Evolutionary conservation across 1,140 invertebrate species (phyloP), one percentile per base, ranked within the genome.

Genomic region (Lethocerus indicus): DNA sequence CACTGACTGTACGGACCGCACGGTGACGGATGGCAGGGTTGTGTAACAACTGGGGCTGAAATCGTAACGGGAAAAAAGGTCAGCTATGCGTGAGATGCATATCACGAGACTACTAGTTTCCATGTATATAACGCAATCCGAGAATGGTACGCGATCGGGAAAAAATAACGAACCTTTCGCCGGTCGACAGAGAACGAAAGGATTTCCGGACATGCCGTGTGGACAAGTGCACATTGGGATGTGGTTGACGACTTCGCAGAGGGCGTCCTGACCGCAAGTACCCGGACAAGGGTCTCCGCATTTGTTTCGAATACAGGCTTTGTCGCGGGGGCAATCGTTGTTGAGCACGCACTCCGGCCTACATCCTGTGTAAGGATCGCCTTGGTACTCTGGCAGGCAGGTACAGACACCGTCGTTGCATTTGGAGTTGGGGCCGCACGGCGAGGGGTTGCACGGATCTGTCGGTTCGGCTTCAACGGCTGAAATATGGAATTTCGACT

Each of bases 241-340:
- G 48, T 72, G 66, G 55, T 68, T 67, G 14, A 76, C 70, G 2
- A 82, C 76, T 25, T 71, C 67, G 59, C 83, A 85, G 42, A 71
- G 60, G 21, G 81, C 78, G 59, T 76, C 75, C 49, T 73, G 68
- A 0, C 81, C 81, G 63, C 83, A 86, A 23, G 73, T 74, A 50
- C 74, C 78, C n/a, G 68, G 68, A 59, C 83, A 87, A 26, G 83
- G 83, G 63, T 87, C 79, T 27, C 70, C 64, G 60, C 84, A 87
- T 67, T 79, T 81, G 56, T 76, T 75, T 51, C 72, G 71, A n/a
- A 83, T 72, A 57, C 85, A 88, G 1, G 82, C 74, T 57, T 67
- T 70, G 46, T 76, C 70, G 36, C 71, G 67, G 2, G 73, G 62
- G 64, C 78, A 80, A 60, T 79, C 78, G 32, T 67, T 69, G 59